Base-by-base conservation (phyloP, 1,140 invertebrate genomes). In the Drosophila tropicalis region DNA sequence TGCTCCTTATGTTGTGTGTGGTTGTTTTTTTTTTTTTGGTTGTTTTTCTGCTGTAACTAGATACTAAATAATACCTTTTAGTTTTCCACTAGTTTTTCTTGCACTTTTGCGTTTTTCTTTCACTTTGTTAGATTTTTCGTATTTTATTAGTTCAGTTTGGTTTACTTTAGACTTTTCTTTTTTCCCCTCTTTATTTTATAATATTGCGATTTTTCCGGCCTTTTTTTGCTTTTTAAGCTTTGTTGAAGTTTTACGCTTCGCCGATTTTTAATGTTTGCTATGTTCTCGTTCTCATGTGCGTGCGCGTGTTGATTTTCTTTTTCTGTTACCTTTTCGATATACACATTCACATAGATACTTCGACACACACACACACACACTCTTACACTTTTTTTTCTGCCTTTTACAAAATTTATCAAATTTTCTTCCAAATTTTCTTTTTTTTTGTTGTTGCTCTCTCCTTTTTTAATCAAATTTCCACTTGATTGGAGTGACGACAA, bases 401-500 rank as follows among this genome's bases (percentile, higher is more conserved):
- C 58, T 71, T 83, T 74, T 67, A 64, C 25, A 44, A 83, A 84
- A 89, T 87, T 84, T 83, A 87, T 87, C 81, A 89, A 89, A 87
- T 84, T 87, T 83, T 79, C 60, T 70, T 77, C 70, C 56, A n/a
- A n/a, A n/a, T n/a, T n/a, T n/a, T n/a, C n/a, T n/a, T n/a, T n/a
- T 58, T 40, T 34, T 36, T 54, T 56, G 25, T 5, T 54, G 47
- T 39, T 29, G 32, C 17, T 58, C 66, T 63, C 55, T 34, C 47
- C 60, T 41, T 64, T 76, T 79, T 87, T 87, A 87, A 87, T 87
- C 84, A 87, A 87, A 87, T 87, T 87, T 87, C 81, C 84, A 89
- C 84, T 87, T 87, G 84, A 86, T 73, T 86, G 84, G 81, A 87
- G 80, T 84, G 76, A 80, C 81, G 84, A 89, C 83, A 87, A 89